phyloP scores from a whole-genome alignment of 2,888 invertebrate species.

The Spodoptera littoralis region DNA sequence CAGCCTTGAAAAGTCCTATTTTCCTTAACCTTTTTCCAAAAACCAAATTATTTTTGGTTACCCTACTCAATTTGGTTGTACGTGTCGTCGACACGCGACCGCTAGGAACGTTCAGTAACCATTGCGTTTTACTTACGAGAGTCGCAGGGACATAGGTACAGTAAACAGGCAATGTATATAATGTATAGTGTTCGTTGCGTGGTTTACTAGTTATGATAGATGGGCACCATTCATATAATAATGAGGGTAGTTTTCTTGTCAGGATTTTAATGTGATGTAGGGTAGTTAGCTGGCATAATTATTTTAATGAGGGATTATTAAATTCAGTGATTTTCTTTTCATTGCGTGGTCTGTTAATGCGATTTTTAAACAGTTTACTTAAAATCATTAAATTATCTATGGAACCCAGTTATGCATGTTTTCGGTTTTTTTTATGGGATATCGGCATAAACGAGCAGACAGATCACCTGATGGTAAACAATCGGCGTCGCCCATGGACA shows the following conservation, averaged over 20 bases:
- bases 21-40: background rate
- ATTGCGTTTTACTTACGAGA: conserved; percentile 46
- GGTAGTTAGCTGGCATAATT: too few species aligned
- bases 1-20: too few species aligned
- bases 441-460: too few species aligned
- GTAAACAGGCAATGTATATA: conserved; percentile 21
- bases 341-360: too few species aligned
- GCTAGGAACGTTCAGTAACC: conserved; percentile 32
- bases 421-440: too few species aligned
- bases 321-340: too few species aligned
- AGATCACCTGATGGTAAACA: too few species aligned
- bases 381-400: too few species aligned
- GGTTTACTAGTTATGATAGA: conserved; percentile 27
- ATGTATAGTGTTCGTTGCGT: conserved; percentile 1
- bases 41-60: background rate
- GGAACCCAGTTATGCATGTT: too few species aligned
- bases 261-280: background rate
- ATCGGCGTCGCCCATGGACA: too few species aligned
- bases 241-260: conserved; percentile 8
- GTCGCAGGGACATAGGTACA: conserved; percentile 14
- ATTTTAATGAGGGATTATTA: too few species aligned
- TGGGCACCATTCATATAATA: conserved; percentile 20
- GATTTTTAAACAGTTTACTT: too few species aligned
- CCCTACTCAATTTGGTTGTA: conserved; percentile 32
- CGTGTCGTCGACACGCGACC: conserved; percentile 29